Conservation (phyloP, 2,888 invertebrate genomes). For the Cheilosia urbana region DNA sequence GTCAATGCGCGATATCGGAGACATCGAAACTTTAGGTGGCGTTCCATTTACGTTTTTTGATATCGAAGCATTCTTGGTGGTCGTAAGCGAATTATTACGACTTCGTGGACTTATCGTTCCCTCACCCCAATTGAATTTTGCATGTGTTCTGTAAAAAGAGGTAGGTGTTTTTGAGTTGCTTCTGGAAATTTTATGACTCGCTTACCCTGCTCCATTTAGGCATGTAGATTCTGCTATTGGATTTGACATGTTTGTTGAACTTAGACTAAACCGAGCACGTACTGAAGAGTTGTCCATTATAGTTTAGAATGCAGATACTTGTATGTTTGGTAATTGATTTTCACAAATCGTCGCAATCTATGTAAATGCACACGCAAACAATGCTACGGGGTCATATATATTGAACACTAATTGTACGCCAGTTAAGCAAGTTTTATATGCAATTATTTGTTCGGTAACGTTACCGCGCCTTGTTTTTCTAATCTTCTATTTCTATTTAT, state of each 20-base stretch:
- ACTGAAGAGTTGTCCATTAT: constrained; percentile 74
- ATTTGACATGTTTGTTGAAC: constrained; percentile 78
- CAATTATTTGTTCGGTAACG: too few relatives aligned
- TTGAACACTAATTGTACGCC: neutral
- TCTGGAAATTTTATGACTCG: neutral
- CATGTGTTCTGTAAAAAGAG: constrained; percentile 49
- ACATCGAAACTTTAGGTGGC: constrained; percentile 50
- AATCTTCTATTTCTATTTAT: neutral
- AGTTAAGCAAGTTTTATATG: neutral
- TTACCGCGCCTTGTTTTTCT: neutral
- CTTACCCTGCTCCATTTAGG: constrained; percentile 79
- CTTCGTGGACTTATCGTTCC: constrained; percentile 76
- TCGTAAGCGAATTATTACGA: constrained; percentile 76
- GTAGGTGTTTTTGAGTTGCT: neutral
- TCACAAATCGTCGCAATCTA: constrained; percentile 6
- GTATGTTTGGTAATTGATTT: neutral
- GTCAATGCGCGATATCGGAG: constrained; percentile 77
- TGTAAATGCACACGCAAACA: neutral
- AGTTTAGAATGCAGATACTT: neutral
- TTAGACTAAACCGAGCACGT: constrained; percentile 80
- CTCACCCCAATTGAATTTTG: constrained; percentile 77
- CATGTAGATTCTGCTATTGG: constrained; percentile 83
- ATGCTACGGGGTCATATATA: neutral
- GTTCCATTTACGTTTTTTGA: constrained; percentile 48
- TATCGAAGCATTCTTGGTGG: constrained; percentile 41